Base-by-base conservation (phyloP, 2,797 vertebrate species). In the Melanogrammus aeglefinus region DNA sequence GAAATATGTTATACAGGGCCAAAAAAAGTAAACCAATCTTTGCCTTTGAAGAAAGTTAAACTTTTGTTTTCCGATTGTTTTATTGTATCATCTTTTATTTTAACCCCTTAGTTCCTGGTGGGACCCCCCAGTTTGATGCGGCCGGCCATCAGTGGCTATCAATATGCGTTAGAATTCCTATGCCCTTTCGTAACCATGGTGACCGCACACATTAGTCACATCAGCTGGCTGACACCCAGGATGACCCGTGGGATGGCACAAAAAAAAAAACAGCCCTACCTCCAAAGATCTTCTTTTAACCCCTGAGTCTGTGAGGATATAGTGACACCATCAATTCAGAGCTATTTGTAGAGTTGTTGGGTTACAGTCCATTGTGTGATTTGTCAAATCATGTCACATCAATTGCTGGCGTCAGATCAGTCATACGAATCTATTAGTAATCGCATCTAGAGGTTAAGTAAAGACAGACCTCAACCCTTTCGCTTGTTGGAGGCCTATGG, bases 281-380 rank as follows among this genome's bases (percentile, higher is more conserved):
- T n/a, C 57, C 57, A 24, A n/a, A n/a, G 57, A 21, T 24, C 57
- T 9, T n/a, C 21, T 63, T 9, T 63, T 24, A 24, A 63, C 21
- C 21, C 21, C 9, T 21, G 6, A 63, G 57, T 8, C 57, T 2
- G 21, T 16, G 47, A 16, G 44, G 44, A 47, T 16, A 47, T 47
- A 5, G 14, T 14, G 47, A 21, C 21, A 21, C 6, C 57, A 63
- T 63, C 57, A 63, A 63, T 63, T 21, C 57, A 63, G 57, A 6
- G 57, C 57, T 63, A 3, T 9, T 63, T 24, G 57, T 24, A 24
- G 57, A 63, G 57, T 21, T 51, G 47, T 3, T 6, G 47, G 1
- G 51, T 63, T 63, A 63, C 57, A 63, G 57, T 63, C 57, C 57
- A 63, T 63, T 63, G 57, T 63, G 57, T 9, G 57, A n/a, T 63